Percentiles rank a stretch among this genome's conserved stretches.
These are phyloP conservation scores for Drosophila affinis DNA, from an alignment of 2,888 invertebrate species.

Conservation along the genomic window DNA sequence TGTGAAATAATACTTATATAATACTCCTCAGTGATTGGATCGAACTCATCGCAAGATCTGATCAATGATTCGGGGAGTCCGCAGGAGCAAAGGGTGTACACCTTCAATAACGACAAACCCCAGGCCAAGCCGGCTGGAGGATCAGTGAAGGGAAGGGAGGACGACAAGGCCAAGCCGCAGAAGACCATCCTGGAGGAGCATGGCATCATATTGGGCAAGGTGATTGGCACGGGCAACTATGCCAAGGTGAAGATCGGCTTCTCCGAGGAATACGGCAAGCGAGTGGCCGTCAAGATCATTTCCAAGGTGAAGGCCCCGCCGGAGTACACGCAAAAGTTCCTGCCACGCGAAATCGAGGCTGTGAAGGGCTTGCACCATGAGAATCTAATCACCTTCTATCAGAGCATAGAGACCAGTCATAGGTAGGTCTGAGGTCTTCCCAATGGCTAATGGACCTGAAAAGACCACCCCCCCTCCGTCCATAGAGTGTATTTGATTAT, in stretches of 20 bases:
- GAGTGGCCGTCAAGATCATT: slow-evolving; percentile 93
- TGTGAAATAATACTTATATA: neutral
- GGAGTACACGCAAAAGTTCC: slow-evolving; percentile 91
- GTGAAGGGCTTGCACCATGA: slow-evolving; percentile 92
- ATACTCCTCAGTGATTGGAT: slow-evolving; percentile 16
- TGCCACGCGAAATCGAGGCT: slow-evolving; percentile 92
- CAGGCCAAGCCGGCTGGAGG: slow-evolving; percentile 3
- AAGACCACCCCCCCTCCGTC: neutral
- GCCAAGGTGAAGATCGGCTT: slow-evolving; percentile 92
- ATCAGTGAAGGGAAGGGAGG: slow-evolving; percentile 1
- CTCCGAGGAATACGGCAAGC: slow-evolving; percentile 89
- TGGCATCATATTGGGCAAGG: slow-evolving; percentile 90
- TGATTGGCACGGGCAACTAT: slow-evolving; percentile 92
- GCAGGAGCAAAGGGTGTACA: slow-evolving; percentile 66
- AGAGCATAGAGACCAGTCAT: slow-evolving; percentile 93
- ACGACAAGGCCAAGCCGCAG: slow-evolving; percentile 63
- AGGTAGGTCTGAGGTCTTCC: slow-evolving; percentile 84
- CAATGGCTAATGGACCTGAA: slow-evolving; percentile 9
- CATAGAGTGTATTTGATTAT: slow-evolving; percentile 91
- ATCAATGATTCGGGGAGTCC: slow-evolving; percentile 65
- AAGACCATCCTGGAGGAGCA: slow-evolving; percentile 90
- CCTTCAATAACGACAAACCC: slow-evolving; percentile 50
- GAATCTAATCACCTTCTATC: slow-evolving; percentile 91
- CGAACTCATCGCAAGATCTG: slow-evolving; percentile 65
- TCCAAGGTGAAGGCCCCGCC: slow-evolving; percentile 92